Base-by-base conservation (phyloP, 2,797 vertebrate species). In the Acipenser oxyrinchus region DNA sequence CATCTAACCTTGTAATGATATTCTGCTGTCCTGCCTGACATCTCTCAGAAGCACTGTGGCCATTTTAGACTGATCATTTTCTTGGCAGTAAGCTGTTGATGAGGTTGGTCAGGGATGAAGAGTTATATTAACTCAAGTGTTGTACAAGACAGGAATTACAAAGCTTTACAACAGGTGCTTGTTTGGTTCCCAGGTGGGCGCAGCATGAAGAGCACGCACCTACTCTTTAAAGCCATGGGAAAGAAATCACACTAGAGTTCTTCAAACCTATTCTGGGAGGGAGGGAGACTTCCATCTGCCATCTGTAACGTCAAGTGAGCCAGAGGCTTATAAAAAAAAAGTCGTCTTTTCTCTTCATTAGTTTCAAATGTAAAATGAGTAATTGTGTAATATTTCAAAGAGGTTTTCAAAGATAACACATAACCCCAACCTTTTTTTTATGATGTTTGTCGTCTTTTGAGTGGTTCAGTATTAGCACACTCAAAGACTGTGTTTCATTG, bases 101-200 rank as follows among this genome's bases (percentile, higher is more conserved):
- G 89, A 89, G 87, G 87, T 88, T 89, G 87, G 87, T 90, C 86
- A 89, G 82, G 87, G 86, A 88, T 91, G 88, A 88, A 86, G 87
- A 85, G 86, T 89, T 90, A 86, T 86, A 90, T 91, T 91, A 90
- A 86, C 84, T 85, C 83, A 83, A 86, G 86, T 89, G 87, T 90
- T 88, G 87, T 88, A 90, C 86, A 90, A 83, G 84, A 83, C 82
- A 81, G 82, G 78, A 88, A 86, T 83, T 86, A 86, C 83, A 80
- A 82, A 86, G 82, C 84, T 84, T 88, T 88, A 90, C 88, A 90
- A 77, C 79, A 85, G 82, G 83, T 84, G 83, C 83, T 83, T 88
- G 84, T 84, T 84, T 82, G 68, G 82, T 82, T 78, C 83, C 78
- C 81, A 85, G 81, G 86, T 86, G 84, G 84, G 77, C 79, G 73